phyloP scores from a whole-genome alignment of 2,797 vertebrate genomes.

The Rhyacichthys aspro region DNA sequence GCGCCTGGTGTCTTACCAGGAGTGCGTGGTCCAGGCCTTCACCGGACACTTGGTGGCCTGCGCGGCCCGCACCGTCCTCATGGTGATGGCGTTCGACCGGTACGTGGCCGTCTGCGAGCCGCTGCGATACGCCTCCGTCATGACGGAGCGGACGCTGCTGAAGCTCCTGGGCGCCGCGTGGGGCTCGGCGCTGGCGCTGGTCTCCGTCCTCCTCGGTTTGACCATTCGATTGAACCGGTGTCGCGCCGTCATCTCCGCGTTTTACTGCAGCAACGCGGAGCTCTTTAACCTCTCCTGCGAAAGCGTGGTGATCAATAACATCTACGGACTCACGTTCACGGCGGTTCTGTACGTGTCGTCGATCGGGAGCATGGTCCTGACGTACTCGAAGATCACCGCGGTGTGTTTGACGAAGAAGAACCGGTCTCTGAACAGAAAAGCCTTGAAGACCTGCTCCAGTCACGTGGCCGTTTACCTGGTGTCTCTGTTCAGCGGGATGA shows the following conservation, averaged over 20 bases:
- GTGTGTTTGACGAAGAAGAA: slow-evolving; percentile 55
- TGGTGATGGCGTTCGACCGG: slow-evolving; percentile 83
- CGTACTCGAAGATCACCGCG: slow-evolving; percentile 46
- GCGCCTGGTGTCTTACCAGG: slow-evolving; percentile 65
- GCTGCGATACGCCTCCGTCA: slow-evolving; percentile 65
- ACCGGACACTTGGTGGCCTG: slow-evolving; percentile 74
- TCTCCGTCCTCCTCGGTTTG: slow-evolving; percentile 62
- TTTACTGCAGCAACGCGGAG: slow-evolving; percentile 66
- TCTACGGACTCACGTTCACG: slow-evolving; percentile 59
- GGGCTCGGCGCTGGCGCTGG: slow-evolving; percentile 45
- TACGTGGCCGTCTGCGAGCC: slow-evolving; percentile 83
- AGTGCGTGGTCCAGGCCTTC: slow-evolving; percentile 80
- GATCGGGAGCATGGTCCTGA: slow-evolving; percentile 44
- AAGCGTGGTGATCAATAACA: slow-evolving; percentile 54
- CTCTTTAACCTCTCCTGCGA: slow-evolving; percentile 74
- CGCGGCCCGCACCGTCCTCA: slow-evolving; percentile 71
- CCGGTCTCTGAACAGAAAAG: slow-evolving; percentile 64
- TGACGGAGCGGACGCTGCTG: slow-evolving; percentile 65
- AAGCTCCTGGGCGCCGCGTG: slow-evolving; percentile 55
- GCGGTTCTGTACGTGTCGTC: slow-evolving; percentile 35
- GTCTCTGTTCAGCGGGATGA: slow-evolving; percentile 22
- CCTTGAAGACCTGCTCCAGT: slow-evolving; percentile 66
- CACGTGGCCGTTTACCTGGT: slow-evolving; percentile 59
- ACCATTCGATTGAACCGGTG: slow-evolving; percentile 53
- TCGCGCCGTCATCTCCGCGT: slow-evolving; percentile 41